phyloP scores from a whole-genome alignment of 2,113 vertebrate genomes.

The Trichechus manatus region DNA sequence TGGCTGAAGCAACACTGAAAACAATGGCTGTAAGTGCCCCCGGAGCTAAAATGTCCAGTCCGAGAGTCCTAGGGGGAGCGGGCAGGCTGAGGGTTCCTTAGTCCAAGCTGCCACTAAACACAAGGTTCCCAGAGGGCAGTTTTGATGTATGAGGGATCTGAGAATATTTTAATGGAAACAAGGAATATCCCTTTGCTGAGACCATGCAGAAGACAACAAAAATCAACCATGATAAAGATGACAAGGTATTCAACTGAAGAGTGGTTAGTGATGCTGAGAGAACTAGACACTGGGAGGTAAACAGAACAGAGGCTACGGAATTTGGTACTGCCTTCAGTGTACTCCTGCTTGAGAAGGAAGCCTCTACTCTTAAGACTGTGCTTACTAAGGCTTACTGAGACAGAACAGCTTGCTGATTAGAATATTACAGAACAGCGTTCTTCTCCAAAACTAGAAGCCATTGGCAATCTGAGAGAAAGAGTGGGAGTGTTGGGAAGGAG shows the following conservation, averaged over 20 bases:
- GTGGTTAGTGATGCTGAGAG: background rate
- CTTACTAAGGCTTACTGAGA: background rate
- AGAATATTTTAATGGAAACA: background rate
- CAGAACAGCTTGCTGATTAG: background rate
- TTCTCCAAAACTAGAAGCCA: background rate
- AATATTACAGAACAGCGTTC: background rate
- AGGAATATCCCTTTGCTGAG: background rate
- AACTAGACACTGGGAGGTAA: background rate
- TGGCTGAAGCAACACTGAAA: slow-evolving; percentile 90
- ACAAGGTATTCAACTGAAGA: background rate
- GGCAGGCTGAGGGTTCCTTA: rapidly evolving
- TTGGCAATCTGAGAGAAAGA: background rate
- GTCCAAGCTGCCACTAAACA: background rate
- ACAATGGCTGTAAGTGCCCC: slow-evolving; percentile 79
- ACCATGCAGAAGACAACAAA: background rate
- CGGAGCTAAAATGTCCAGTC: background rate
- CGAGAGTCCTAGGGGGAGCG: background rate
- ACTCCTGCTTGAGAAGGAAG: background rate
- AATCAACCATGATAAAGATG: background rate
- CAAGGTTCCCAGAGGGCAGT: background rate
- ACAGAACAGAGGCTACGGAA: background rate
- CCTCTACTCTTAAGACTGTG: background rate
- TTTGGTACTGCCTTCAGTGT: background rate
- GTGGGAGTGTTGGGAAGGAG: background rate
- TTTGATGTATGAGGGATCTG: background rate